Evolutionary conservation across 2,888 invertebrate genomes (phyloP), one percentile per base, ranked within the genome.

Genomic region (Dichetophora obliterata): DNA sequence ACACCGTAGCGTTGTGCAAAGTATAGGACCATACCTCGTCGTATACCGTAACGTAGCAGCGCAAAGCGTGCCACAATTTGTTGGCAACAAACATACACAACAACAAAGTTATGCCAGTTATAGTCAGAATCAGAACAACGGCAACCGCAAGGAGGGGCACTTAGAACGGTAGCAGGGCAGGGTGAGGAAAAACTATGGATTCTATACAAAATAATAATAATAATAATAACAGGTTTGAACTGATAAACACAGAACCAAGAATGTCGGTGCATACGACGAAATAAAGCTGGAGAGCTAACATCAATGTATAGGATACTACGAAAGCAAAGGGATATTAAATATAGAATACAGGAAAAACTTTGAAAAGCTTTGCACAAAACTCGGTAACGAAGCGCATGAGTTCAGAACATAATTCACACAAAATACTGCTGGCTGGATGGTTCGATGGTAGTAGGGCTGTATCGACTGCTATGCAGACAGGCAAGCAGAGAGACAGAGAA

Each of bases 171-270:
- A 3, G n/a, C n/a, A n/a, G n/a, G n/a, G n/a, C n/a, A n/a, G n/a
- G n/a, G n/a, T n/a, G n/a, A n/a, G n/a, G n/a, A n/a, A 22, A 27
- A 37, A 43, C 61, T 48, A 24, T 59, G 61, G 50, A 72, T 61
- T 59, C 43, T 61, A 72, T 61, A 61, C 59, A 59, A 61, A 61
- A 43, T 43, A 59, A 27, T 43, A 43, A 61, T 72, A 72, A 61
- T 72, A 72, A 72, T 72, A 72, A 72, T 59, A 72, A 61, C 59
- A 59, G 61, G 72, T 61, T 72, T 59, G 61, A 48, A 43, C 59
- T 72, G 71, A 72, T 72, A 72, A 72, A 72, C 16, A 59, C 27
- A 54, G 59, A 27, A 27, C 69, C 52, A 54, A 54, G 52, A 27
- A 52, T n/a, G n/a, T 50, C 19, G 54, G 57, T 24, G 57, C 57